Evolutionary conservation across 2,888 invertebrate species (phyloP).

Genomic region (Cryptus armator): DNA sequence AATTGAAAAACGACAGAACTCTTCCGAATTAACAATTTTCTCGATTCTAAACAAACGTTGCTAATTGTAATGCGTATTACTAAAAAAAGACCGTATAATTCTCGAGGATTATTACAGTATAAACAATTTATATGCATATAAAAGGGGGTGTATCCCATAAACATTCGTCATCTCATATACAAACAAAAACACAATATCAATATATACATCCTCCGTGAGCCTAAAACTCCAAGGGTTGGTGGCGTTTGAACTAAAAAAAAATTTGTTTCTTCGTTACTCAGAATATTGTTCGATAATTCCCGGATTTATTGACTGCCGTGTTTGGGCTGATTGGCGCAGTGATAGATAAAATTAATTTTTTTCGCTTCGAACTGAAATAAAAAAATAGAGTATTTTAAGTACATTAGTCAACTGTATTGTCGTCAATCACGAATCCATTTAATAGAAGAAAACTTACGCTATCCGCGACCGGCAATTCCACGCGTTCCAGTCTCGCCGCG

Average conservation of each 20-base stretch:
- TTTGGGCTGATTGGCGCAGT: conserved; percentile 74
- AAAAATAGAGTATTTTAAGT: conserved; percentile 16
- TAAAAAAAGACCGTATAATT: too few relatives aligned
- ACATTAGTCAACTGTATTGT: background rate
- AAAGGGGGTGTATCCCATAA: conserved; percentile 28
- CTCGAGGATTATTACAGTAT: background rate
- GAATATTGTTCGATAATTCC: background rate
- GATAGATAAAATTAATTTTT: conserved; percentile 74
- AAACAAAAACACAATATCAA: conserved; percentile 20
- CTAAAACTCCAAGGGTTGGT: background rate
- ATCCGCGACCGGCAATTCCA: conserved; percentile 47
- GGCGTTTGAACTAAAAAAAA: conserved; percentile 11
- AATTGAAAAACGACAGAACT: background rate
- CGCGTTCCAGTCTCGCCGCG: conserved; percentile 34
- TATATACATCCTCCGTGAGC: conserved; percentile 9
- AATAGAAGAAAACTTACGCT: conserved; percentile 21
- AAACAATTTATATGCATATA: conserved; percentile 46
- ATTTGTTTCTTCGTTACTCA: background rate
- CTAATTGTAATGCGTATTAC: too few relatives aligned
- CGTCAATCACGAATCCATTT: background rate
- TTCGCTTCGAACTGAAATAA: conserved; percentile 74
- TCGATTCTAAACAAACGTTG: background rate
- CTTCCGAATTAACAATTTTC: background rate
- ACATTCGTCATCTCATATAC: conserved; percentile 4
- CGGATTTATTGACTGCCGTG: conserved; percentile 64